Evolutionary conservation across 1,140 invertebrate genomes (phyloP).

Genomic region (Fopius arisanus): DNA sequence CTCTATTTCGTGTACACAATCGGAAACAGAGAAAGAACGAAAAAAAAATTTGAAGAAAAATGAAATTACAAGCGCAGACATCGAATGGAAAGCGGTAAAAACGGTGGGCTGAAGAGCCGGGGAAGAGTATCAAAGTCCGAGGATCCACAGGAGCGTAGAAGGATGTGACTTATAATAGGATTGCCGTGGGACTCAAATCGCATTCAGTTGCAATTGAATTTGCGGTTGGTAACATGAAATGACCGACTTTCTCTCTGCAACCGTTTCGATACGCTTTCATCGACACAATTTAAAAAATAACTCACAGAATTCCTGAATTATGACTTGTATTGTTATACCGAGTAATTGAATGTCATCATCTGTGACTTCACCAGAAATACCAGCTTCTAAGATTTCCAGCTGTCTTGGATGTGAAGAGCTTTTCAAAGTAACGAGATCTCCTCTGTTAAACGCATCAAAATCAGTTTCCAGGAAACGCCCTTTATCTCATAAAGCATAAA

Average conservation of each 20-base stretch:
- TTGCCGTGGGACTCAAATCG: conserved; percentile 47
- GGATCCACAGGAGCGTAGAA: conserved; percentile 18
- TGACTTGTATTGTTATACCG: no score
- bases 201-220: conserved; percentile 50
- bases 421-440: no score
- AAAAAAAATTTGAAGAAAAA: conserved; percentile 22
- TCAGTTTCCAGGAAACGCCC: no score
- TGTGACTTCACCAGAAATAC: no score
- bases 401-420: no score
- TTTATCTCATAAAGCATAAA: no score
- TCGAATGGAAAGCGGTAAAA: conserved; percentile 19
- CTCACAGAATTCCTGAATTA: no score
- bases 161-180: conserved; percentile 41
- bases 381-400: no score
- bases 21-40: background rate
- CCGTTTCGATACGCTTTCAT: background rate
- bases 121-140: conserved; percentile 24
- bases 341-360: no score
- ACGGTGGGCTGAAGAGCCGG: conserved; percentile 15
- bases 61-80: conserved; percentile 39
- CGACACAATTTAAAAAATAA: no score
- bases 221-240: conserved; percentile 44
- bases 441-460: no score
- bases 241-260: background rate
- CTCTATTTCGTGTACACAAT: no score